Percentiles rank a stretch among this genome's conserved stretches.
Evolutionary conservation across 2,888 invertebrate species (phyloP).

Genomic region (Agonopterix subpropinquella): DNA sequence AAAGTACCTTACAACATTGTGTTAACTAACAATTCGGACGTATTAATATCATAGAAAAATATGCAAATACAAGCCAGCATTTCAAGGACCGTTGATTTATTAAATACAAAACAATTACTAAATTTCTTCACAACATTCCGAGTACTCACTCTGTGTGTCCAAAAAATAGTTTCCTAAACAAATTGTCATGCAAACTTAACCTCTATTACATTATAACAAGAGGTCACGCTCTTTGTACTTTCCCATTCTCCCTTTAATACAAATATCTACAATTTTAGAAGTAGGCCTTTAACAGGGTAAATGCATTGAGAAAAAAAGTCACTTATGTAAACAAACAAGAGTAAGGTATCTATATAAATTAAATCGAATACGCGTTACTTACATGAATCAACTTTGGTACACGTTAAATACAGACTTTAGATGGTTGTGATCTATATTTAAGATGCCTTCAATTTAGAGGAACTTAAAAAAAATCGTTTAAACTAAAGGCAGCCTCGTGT

Average conservation of each 20-base stretch:
- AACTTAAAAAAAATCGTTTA: too few species aligned
- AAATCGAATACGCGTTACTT: conserved; percentile 21
- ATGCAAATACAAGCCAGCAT: too few species aligned
- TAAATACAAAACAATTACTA: too few species aligned
- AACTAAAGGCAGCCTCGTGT: too few species aligned
- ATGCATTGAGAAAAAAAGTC: conserved; percentile 39
- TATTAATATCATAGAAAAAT: too few species aligned
- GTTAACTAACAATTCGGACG: too few species aligned
- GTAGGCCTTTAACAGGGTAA: conserved; percentile 63
- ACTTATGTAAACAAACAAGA: conserved; percentile 18
- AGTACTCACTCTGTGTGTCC: background rate
- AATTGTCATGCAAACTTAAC: conserved; percentile 7
- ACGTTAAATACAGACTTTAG: conserved; percentile 9
- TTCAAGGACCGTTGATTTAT: too few species aligned
- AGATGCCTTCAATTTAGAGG: too few species aligned
- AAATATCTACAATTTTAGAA: conserved; percentile 48
- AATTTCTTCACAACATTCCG: too few species aligned
- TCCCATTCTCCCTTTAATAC: conserved; percentile 26
- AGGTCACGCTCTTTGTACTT: conserved; percentile 32
- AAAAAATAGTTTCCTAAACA: background rate
- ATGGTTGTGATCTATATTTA: too few species aligned
- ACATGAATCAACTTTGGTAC: conserved; percentile 6
- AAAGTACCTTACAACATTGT: too few species aligned
- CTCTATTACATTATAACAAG: background rate
- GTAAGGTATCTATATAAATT: conserved; percentile 14